phyloP scores from a whole-genome alignment of 2,113 vertebrate genomes.

The Dipodomys spectabilis region DNA sequence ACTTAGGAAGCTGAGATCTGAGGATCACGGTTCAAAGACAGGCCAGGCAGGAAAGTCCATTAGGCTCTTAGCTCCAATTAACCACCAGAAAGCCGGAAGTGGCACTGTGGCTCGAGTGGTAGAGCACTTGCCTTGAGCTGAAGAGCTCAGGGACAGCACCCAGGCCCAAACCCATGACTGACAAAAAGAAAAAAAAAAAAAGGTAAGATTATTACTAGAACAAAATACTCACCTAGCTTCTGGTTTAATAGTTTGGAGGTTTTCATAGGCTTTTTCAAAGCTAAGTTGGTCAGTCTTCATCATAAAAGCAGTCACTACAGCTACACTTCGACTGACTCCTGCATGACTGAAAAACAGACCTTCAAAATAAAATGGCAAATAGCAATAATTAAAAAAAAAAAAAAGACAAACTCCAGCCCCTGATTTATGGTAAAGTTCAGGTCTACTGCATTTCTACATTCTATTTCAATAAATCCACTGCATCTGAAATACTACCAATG shows the following conservation, averaged over 20 bases:
- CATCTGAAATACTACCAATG: background rate
- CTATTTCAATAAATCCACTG: background rate
- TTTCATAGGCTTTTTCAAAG: constrained; percentile 89
- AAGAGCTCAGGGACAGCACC: too few species aligned
- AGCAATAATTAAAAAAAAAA: constrained; percentile 46
- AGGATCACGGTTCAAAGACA: too few species aligned
- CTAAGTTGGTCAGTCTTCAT: constrained; percentile 91
- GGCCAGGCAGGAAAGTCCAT: too few species aligned
- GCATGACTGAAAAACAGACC: constrained; percentile 88
- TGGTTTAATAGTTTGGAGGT: constrained; percentile 88
- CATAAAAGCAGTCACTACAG: constrained; percentile 92
- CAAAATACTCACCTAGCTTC: constrained; percentile 90
- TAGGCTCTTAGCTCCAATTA: too few species aligned
- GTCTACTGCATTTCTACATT: background rate
- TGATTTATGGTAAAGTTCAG: background rate
- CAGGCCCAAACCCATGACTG: too few species aligned
- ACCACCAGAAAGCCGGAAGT: too few species aligned
- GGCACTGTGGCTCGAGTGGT: too few species aligned
- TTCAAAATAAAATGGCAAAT: constrained; percentile 55
- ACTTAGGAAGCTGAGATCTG: too few species aligned
- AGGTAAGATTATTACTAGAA: background rate
- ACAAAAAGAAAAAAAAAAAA: background rate
- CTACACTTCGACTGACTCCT: constrained; percentile 94
- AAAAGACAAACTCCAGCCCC: background rate
- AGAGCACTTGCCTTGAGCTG: too few species aligned